Base-by-base conservation (phyloP, 2,888 invertebrate species). In the Pollenia amentaria region DNA sequence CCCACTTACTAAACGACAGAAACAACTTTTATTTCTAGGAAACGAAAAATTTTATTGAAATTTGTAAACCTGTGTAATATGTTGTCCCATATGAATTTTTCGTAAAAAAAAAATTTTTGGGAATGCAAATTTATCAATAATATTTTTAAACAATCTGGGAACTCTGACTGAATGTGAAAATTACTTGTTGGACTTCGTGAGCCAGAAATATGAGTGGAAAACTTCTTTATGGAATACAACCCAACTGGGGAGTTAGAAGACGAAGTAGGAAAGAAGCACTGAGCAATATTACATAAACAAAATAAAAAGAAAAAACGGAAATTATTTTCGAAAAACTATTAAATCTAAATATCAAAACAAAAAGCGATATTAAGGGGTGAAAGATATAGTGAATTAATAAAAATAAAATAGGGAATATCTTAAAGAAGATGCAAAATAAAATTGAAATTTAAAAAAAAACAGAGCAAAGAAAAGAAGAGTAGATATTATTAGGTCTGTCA, bases 301-400 rank as follows among this genome's bases (percentile, higher is more conserved):
- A 64, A 12, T 64, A 44, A 55, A 80, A 75, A 51, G 29, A 69
- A 77, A 69, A 80, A 87, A 77, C 88, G 88, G 88, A 88, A 86
- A 86, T 88, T 88, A 75, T 86, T 86, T 88, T 85, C 76, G 53
- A 81, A 80, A 81, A 85, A 84, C 87, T 80, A 84, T 80, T 83
- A 83, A 82, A 79, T 85, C 77, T 70, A 78, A 82, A 70, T 70
- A 64, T 48, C 46, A 55, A 51, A 67, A 55, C 44, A 3, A n/a
- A 42, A 21, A 67, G 16, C 18, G 18, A 44, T n/a, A n/a, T 38
- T 60, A 14, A 40, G 44, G 65, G 16, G 40, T 75, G 12, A 29
- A 8, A 38, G n/a, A 8, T 14, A 16, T 6, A 29, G 29, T 29
- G 6, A 29, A 29, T 29, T 29, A 29, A 6, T 29, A 6, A 29